Evolutionary conservation across 1,140 invertebrate species (phyloP), one percentile per base, ranked within the genome.

Genomic region (Hermatobates lingyangjiaoensis): DNA sequence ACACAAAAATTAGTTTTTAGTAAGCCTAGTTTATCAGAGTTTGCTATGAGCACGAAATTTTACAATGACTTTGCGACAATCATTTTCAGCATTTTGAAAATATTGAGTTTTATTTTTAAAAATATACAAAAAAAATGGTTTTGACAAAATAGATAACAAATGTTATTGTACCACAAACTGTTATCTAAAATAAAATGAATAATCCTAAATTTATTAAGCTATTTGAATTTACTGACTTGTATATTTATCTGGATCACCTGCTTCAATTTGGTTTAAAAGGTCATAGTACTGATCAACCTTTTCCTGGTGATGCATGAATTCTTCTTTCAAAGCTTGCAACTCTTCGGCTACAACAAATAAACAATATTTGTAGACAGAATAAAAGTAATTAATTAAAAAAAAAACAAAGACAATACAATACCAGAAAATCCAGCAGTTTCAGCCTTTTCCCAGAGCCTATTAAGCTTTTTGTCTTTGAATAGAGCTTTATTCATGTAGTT

Each of bases 261-360:
- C 38, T 54, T 80, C 76, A 20, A 83, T 68, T 56, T 85, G 76
- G 59, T 77, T 74, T 15, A 90, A 67, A 21, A 94, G 58, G 42
- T 77, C 76, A 68, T 87, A 83, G 62, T 89, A 93, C 59, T 93
- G 80, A 64, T 93, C 82, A 21, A 95, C 75, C 68, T 92, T 93
- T 55, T 92, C 82, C 66, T 95, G 87, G 63, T 94, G 87, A 66
- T 92, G 88, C 44, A 67, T 66, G 62, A 95, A 94, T 66, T 94
- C 90, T 66, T 93, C 81, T 61, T 83, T 87, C 5, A 95, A 66
- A 14, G 81, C 76, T 56, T 81, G 68, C 20, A 95, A 60, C 67
- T 95, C 88, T 58, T 85, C 79, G 57, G 73, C 76, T 77, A 58
- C 27, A 61, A 68, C 53, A 15, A 52, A 46, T 2, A 44, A 27